phyloP scores from a whole-genome alignment of 2,888 invertebrate genomes.

The Aelia acuminata region DNA sequence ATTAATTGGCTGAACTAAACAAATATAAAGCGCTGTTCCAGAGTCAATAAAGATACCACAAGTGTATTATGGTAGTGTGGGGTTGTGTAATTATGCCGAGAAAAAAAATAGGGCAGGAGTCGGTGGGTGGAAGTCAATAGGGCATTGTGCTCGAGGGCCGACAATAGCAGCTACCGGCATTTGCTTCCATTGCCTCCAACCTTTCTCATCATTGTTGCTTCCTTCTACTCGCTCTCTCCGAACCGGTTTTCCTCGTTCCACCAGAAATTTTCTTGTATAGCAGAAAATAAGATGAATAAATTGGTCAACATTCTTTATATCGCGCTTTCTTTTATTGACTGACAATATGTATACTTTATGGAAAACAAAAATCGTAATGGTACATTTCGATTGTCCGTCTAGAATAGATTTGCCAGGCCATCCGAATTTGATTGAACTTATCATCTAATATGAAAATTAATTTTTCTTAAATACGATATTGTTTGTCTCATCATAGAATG shows the following conservation, averaged over 20 bases:
- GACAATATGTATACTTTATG: too few relatives aligned
- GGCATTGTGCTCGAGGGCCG: background rate
- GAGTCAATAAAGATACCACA: background rate
- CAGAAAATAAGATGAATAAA: too few relatives aligned
- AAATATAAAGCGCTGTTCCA: background rate
- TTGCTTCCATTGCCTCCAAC: constrained; percentile 14
- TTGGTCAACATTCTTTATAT: too few relatives aligned
- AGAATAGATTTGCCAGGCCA: too few relatives aligned
- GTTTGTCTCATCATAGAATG: too few relatives aligned
- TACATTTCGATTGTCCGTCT: too few relatives aligned
- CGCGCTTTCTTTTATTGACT: too few relatives aligned
- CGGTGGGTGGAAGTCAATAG: constrained; percentile 32
- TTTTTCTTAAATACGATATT: too few relatives aligned
- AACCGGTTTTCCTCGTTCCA: background rate
- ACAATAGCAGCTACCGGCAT: constrained; percentile 9
- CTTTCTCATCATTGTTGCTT: background rate
- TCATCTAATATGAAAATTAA: too few relatives aligned
- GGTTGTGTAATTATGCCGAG: background rate
- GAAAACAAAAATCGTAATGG: too few relatives aligned
- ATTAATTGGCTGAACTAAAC: background rate
- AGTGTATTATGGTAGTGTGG: constrained; percentile 19
- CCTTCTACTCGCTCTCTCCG: background rate
- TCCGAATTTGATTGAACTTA: too few relatives aligned
- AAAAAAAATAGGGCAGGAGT: constrained; percentile 28
- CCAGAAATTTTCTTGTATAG: background rate